Evolutionary conservation across 2,888 invertebrate genomes (phyloP).

Genomic region (Acleris cristana): DNA sequence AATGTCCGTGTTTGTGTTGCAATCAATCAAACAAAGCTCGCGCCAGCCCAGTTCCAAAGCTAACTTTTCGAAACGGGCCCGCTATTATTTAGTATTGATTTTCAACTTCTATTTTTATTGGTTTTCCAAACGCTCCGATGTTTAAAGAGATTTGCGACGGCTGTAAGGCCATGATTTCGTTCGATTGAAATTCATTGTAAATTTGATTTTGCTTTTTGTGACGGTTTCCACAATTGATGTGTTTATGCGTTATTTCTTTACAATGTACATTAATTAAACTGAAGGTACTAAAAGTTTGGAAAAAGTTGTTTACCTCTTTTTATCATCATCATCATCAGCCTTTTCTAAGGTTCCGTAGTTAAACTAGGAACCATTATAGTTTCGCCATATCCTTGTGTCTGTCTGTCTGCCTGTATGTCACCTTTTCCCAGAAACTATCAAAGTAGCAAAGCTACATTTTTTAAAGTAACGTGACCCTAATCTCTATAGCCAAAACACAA

Average conservation of each 20-base stretch:
- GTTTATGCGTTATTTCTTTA: not conserved
- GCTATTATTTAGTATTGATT: constrained; percentile 78
- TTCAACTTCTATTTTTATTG: constrained; percentile 67
- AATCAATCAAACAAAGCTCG: constrained; percentile 79
- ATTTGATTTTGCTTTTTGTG: constrained; percentile 38
- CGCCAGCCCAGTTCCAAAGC: constrained; percentile 63
- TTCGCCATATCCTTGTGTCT: too few relatives aligned
- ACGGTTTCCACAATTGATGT: not conserved
- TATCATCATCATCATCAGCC: not conserved
- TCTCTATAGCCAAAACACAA: too few relatives aligned
- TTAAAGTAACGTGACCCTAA: too few relatives aligned
- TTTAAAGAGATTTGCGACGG: constrained; percentile 67
- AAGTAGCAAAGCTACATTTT: too few relatives aligned
- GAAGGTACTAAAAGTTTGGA: too few relatives aligned
- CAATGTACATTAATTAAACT: not conserved
- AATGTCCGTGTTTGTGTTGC: constrained; percentile 72
- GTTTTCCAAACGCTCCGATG: constrained; percentile 59
- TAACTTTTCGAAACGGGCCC: constrained; percentile 66
- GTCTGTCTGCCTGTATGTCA: too few relatives aligned
- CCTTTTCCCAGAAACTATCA: too few relatives aligned
- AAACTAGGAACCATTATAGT: too few relatives aligned
- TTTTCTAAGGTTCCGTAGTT: too few relatives aligned
- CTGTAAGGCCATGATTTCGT: constrained; percentile 59
- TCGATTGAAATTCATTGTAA: constrained; percentile 57
- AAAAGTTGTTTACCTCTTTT: not conserved